Evolutionary conservation across 2,113 vertebrate genomes (phyloP).

Genomic region (Fulmarus glacialis): DNA sequence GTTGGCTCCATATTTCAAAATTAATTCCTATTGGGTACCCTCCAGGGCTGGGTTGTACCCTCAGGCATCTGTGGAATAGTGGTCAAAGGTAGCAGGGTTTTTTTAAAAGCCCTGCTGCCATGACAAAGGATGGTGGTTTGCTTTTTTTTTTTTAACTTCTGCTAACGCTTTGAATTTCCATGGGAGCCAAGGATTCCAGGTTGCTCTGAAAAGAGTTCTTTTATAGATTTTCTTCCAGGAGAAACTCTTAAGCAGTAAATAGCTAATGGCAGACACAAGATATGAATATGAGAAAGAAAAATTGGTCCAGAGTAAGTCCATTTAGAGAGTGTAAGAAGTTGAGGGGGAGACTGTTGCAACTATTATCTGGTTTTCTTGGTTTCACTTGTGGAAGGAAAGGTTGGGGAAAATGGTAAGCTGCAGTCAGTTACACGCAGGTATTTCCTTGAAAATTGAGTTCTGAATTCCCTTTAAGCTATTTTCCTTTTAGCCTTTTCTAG

Average conservation of each 20-base stretch:
- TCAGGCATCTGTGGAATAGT: constrained; percentile 57
- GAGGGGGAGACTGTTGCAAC: neutral
- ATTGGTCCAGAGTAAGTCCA: neutral
- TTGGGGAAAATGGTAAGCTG: neutral
- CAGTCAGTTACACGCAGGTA: neutral
- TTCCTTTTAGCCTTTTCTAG: neutral
- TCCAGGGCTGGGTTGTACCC: constrained; percentile 38
- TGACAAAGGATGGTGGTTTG: neutral
- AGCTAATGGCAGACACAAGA: neutral
- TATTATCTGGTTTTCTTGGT: neutral
- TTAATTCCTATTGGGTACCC: constrained; percentile 36
- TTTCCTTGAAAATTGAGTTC: neutral
- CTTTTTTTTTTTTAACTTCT: neutral
- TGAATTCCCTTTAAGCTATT: neutral
- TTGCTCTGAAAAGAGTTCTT: neutral
- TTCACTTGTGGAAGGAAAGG: neutral
- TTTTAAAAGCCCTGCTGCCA: neutral
- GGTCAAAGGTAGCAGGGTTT: constrained; percentile 38
- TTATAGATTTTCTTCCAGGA: neutral
- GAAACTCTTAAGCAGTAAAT: neutral
- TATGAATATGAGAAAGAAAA: neutral
- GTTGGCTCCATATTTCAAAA: constrained; percentile 25
- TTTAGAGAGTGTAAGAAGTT: neutral
- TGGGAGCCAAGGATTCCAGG: neutral
- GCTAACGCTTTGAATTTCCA: neutral